Percentiles rank a stretch among this genome's conserved stretches.
Evolutionary conservation across 1,140 invertebrate genomes (phyloP).

Genomic region (Diplogasteroides magnus): DNA sequence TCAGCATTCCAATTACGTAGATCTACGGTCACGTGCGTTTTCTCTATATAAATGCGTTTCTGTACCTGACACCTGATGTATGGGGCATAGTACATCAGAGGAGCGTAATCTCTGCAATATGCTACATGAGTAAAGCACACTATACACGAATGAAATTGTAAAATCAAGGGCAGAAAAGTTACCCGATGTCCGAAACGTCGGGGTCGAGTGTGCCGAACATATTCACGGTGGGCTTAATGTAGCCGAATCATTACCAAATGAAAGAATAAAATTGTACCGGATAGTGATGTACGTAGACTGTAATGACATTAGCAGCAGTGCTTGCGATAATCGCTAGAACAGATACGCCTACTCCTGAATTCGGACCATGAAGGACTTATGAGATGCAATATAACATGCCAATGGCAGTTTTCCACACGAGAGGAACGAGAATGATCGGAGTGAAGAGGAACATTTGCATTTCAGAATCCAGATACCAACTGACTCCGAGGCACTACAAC

Average conservation of each 20-base stretch:
- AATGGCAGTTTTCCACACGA: slow-evolving; percentile 7
- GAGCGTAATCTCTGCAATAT: not conserved
- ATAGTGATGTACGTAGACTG: slow-evolving; percentile 8
- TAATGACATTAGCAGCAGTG: slow-evolving; percentile 10
- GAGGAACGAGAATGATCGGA: slow-evolving; percentile 19
- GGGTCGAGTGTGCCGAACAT: not conserved
- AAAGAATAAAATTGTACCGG: not conserved
- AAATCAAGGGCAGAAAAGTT: not conserved
- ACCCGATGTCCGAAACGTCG: not conserved
- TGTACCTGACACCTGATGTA: slow-evolving; percentile 1
- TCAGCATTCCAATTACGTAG: slow-evolving; percentile 11
- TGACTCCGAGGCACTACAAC: slow-evolving; percentile 18
- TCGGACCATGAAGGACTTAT: not conserved
- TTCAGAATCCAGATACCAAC: slow-evolving; percentile 28
- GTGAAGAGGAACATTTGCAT: slow-evolving; percentile 26
- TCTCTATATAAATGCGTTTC: not conserved
- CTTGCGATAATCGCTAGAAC: slow-evolving; percentile 3
- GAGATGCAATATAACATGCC: not conserved
- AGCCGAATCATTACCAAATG: not conserved
- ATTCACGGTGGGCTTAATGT: not conserved
- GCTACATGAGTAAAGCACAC: not conserved
- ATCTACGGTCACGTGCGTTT: not conserved
- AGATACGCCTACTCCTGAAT: not conserved
- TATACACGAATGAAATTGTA: not conserved
- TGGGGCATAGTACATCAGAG: slow-evolving; percentile 7